A percentile compares a stretch with the other conserved stretches of the same genome.
phyloP scores from a whole-genome alignment of 2,113 vertebrate genomes.

The Vulpes ferrilata region DNA sequence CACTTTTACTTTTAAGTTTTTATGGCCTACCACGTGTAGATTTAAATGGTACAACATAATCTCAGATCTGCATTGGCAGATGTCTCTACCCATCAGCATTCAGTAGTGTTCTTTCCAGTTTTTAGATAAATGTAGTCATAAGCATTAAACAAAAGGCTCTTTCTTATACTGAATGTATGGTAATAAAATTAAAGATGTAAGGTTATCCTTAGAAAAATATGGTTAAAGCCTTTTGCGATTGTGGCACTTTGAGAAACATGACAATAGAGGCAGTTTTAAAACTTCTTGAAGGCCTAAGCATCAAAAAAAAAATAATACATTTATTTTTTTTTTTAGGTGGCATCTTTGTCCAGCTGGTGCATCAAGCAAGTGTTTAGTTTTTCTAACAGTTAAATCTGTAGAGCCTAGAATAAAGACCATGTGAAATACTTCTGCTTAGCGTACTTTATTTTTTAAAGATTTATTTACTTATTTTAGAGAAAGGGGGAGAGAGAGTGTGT shows the following conservation, averaged over 20 bases:
- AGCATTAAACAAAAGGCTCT: background rate
- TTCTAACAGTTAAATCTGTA: background rate
- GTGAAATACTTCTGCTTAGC: background rate
- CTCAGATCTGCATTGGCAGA: background rate
- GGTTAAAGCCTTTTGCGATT: background rate
- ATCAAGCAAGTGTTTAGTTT: background rate
- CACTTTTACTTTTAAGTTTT: background rate
- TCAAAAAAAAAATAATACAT: background rate
- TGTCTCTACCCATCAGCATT: background rate
- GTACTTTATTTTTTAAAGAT: background rate
- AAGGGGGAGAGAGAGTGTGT: background rate
- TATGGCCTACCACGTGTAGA: background rate
- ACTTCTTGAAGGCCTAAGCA: background rate
- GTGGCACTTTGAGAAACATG: background rate
- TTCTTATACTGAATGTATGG: background rate
- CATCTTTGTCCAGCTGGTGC: background rate
- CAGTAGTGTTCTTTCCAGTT: background rate
- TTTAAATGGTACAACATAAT: background rate
- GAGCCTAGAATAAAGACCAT: background rate
- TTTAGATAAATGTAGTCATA: slow-evolving; percentile 32
- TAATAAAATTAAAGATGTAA: background rate
- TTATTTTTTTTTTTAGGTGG: background rate
- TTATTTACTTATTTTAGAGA: background rate
- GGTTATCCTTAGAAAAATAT: background rate
- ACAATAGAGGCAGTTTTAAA: background rate